Percentiles rank a stretch among this genome's conserved stretches.
Evolutionary conservation across 2,888 invertebrate genomes (phyloP).

Genomic region (Sipunculus nudus): DNA sequence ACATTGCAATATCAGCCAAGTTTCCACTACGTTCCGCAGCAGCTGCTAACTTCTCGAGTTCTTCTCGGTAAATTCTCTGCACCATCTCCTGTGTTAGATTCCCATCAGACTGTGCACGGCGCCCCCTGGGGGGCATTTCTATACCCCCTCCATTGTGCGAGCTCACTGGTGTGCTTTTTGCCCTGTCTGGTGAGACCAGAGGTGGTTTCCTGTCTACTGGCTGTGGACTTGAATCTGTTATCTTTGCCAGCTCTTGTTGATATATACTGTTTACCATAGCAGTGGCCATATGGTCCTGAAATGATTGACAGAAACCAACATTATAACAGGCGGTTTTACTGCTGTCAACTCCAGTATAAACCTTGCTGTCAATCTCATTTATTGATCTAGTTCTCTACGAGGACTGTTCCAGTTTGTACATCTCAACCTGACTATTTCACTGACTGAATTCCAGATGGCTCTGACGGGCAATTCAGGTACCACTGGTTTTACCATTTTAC

Average conservation of each 20-base stretch:
- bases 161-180: not conserved
- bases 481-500: too few relatives aligned
- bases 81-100: slow-evolving; percentile 89
- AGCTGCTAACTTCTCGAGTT: slow-evolving; percentile 89
- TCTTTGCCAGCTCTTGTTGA: slow-evolving; percentile 80
- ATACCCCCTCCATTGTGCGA: slow-evolving; percentile 16
- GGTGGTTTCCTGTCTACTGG: not conserved
- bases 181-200: not conserved
- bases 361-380: too few relatives aligned
- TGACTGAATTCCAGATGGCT: too few relatives aligned
- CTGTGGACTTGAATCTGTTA: slow-evolving; percentile 73
- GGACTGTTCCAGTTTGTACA: too few relatives aligned
- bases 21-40: slow-evolving; percentile 63
- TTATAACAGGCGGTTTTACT: too few relatives aligned
- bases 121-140: slow-evolving; percentile 45
- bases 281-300: slow-evolving; percentile 55
- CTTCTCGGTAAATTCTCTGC: slow-evolving; percentile 68
- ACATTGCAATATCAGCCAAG: slow-evolving; percentile 75
- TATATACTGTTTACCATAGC: slow-evolving; percentile 63
- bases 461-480: too few relatives aligned
- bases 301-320: too few relatives aligned
- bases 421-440: too few relatives aligned
- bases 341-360: too few relatives aligned
- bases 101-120: slow-evolving; percentile 67
- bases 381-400: too few relatives aligned